Evolutionary conservation across 2,888 invertebrate genomes (phyloP).

Genomic region (Psylliodes chrysocephalus): DNA sequence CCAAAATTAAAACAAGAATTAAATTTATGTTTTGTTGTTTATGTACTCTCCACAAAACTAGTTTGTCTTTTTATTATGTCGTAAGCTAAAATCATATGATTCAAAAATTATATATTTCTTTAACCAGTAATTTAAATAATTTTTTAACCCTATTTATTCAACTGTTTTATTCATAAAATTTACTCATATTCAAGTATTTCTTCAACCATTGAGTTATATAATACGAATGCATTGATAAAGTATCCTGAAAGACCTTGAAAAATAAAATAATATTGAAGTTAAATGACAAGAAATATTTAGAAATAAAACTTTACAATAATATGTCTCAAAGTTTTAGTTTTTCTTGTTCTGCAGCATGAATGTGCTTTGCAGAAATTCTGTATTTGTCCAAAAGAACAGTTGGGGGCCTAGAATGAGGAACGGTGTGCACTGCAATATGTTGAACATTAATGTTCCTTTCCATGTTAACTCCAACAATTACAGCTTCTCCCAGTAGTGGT

Average conservation of each 20-base stretch:
- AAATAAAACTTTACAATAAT: conserved; percentile 1
- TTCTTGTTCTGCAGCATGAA: conserved; percentile 76
- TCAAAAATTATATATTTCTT: too few species aligned
- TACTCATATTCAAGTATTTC: too few species aligned
- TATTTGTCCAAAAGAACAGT: conserved; percentile 85
- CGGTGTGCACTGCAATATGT: conserved; percentile 80
- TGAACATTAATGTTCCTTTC: conserved; percentile 77
- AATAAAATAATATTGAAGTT: conserved; percentile 25
- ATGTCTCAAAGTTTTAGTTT: conserved; percentile 68
- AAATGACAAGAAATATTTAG: background rate
- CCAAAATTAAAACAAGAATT: too few species aligned
- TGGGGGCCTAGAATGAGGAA: conserved; percentile 95
- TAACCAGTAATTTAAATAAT: too few species aligned
- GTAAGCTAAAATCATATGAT: too few species aligned
- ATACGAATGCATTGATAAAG: too few species aligned
- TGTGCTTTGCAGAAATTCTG: conserved; percentile 86
- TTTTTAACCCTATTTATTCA: too few species aligned
- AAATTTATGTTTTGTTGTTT: too few species aligned
- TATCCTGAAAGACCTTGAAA: conserved; percentile 16
- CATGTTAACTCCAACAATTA: conserved; percentile 80
- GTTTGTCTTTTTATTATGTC: too few species aligned
- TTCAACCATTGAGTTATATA: too few species aligned
- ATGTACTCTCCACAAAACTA: too few species aligned
- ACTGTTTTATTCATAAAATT: too few species aligned
- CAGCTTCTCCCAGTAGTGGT: conserved; percentile 99